Percentiles rank a stretch among this genome's conserved stretches.
phyloP scores from a whole-genome alignment of 2,888 invertebrate genomes.

The Drosophila borealis region DNA sequence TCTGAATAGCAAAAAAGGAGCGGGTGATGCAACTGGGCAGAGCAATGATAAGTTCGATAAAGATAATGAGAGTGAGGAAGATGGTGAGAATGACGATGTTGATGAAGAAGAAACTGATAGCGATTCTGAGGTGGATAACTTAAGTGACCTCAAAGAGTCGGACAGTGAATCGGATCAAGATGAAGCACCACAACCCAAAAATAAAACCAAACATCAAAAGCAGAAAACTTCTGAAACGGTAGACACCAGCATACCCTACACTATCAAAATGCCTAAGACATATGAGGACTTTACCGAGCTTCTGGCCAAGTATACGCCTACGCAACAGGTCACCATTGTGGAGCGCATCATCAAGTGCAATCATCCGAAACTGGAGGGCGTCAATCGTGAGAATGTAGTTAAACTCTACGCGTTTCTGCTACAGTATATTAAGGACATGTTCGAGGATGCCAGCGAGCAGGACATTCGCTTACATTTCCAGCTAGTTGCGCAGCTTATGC shows the following conservation, averaged over 20 bases:
- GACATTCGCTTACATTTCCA: conserved; percentile 87
- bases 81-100: conserved; percentile 49
- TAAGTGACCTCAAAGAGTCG: conserved; percentile 81
- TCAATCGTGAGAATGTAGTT: conserved; percentile 91
- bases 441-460: conserved; percentile 84
- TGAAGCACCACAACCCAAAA: neutral
- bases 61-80: conserved; percentile 50
- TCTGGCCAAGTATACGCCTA: conserved; percentile 87
- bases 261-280: conserved; percentile 87
- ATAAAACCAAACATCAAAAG: conserved; percentile 23
- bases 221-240: neutral
- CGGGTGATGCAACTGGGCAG: conserved; percentile 64
- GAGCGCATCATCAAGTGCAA: conserved; percentile 94
- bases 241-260: conserved; percentile 85
- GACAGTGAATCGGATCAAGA: conserved; percentile 84
- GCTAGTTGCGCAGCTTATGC: conserved; percentile 87
- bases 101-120: conserved; percentile 64
- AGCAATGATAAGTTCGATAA: conserved; percentile 53
- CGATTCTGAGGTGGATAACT: conserved; percentile 84
- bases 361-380: conserved; percentile 91
- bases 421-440: conserved; percentile 91
- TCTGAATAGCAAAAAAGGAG: conserved; percentile 45
- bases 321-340: conserved; percentile 90
- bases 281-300: conserved; percentile 88
- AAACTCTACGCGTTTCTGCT: conserved; percentile 91